phyloP scores from a whole-genome alignment of 1,140 invertebrate genomes.

The Drosophila neocordata region DNA sequence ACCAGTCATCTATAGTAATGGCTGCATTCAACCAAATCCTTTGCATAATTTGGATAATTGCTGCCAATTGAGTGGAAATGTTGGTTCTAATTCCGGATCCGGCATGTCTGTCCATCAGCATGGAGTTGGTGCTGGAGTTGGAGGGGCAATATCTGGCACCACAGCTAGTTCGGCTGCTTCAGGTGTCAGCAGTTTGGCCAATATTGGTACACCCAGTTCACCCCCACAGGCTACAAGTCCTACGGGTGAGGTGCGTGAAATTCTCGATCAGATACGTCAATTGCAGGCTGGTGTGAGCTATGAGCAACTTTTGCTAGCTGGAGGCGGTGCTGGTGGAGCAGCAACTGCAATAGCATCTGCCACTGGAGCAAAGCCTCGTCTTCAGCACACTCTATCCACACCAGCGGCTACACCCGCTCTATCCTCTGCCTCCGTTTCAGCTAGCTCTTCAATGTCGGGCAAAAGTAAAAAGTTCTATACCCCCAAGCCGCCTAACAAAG shows the following conservation, averaged over 20 bases:
- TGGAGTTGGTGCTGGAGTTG: not conserved
- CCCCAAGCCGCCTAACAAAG: constrained; percentile 69
- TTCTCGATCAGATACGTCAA: constrained; percentile 88
- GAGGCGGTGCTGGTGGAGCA: not conserved
- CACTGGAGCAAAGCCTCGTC: constrained; percentile 46
- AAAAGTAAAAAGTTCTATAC: constrained; percentile 70
- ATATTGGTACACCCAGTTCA: constrained; percentile 86
- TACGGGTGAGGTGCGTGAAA: constrained; percentile 87
- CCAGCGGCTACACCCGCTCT: constrained; percentile 42
- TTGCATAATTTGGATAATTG: constrained; percentile 78
- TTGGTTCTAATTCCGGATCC: too few relatives aligned
- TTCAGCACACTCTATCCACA: constrained; percentile 68
- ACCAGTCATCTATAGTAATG: constrained; percentile 61
- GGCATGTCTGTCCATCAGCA: too few relatives aligned
- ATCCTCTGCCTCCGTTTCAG: constrained; percentile 31
- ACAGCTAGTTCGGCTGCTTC: constrained; percentile 85
- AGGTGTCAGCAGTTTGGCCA: constrained; percentile 87
- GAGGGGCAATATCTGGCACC: constrained; percentile 22
- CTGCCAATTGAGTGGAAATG: constrained; percentile 44
- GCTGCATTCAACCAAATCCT: constrained; percentile 71
- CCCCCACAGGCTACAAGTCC: constrained; percentile 91
- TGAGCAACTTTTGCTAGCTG: constrained; percentile 58
- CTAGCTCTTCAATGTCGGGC: constrained; percentile 14
- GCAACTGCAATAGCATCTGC: not conserved
- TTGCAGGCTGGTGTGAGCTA: constrained; percentile 83